phyloP scores from a whole-genome alignment of 2,888 invertebrate genomes.

The Caenorhabditis panamensis region DNA sequence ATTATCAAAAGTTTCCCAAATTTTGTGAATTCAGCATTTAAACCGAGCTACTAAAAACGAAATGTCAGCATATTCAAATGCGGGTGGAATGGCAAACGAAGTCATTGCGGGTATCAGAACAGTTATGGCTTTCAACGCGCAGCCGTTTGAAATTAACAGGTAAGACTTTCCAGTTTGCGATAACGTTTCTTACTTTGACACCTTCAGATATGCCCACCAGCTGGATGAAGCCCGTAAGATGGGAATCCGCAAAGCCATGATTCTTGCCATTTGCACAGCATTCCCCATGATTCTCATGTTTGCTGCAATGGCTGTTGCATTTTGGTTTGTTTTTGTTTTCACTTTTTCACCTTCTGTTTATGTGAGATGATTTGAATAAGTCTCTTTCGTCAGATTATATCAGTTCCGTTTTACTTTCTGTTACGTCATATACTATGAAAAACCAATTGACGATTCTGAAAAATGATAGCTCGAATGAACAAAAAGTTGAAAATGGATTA shows the following conservation, averaged over 20 bases:
- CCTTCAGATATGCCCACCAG: conserved; percentile 71
- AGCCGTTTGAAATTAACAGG: conserved; percentile 76
- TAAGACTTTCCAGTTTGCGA: conserved; percentile 38
- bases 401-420: not conserved
- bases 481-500: too few relatives aligned
- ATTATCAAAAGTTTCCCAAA: not conserved
- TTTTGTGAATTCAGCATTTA: conserved; percentile 80
- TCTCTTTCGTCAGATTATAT: not conserved
- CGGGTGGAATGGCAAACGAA: conserved; percentile 81
- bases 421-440: not conserved
- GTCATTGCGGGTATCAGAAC: conserved; percentile 81
- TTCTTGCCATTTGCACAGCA: conserved; percentile 70
- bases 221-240: conserved; percentile 80
- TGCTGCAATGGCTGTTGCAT: conserved; percentile 80
- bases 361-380: conserved; percentile 14
- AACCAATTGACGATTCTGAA: not conserved
- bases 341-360: not conserved
- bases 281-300: conserved; percentile 81
- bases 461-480: not conserved
- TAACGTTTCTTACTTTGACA: too few relatives aligned
- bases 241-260: conserved; percentile 80
- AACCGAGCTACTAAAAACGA: conserved; percentile 82
- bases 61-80: conserved; percentile 81
- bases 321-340: conserved; percentile 72
- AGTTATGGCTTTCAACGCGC: conserved; percentile 79